Conservation (phyloP, 2,888 invertebrate species). For the Ichneumon xanthorius region DNA sequence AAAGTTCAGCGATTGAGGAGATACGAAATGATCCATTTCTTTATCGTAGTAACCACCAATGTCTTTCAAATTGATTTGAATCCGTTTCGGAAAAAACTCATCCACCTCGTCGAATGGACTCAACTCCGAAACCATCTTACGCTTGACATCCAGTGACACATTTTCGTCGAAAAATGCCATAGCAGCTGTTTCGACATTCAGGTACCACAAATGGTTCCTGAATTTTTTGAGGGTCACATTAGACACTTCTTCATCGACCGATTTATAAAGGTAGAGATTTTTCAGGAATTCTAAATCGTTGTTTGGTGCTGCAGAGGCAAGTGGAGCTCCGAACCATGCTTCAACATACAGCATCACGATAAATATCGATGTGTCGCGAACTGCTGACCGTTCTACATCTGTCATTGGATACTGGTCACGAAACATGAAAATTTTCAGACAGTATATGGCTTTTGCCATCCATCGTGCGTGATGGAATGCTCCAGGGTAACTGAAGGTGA, state of each 20-base stretch:
- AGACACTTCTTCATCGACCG: conserved; percentile 35
- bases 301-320: no score
- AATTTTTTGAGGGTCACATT: conserved; percentile 44
- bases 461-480: background rate
- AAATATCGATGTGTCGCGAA: no score
- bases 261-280: conserved; percentile 11
- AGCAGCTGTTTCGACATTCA: no score
- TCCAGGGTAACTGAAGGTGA: conserved; percentile 45
- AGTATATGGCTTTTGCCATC: no score
- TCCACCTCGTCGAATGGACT: conserved; percentile 47
- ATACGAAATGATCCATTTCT: conserved; percentile 46
- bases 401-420: conserved; percentile 41
- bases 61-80: conserved; percentile 14
- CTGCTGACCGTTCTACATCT: conserved; percentile 34
- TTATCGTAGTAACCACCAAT: conserved; percentile 39
- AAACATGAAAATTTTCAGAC: conserved; percentile 55
- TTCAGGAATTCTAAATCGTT: no score
- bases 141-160: no score
- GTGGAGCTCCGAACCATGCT: no score
- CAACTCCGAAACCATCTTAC: no score
- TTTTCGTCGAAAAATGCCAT: no score
- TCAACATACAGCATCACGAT: no score
- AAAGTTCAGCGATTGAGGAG: conserved; percentile 40
- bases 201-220: no score
- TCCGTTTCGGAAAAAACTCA: conserved; percentile 28